Evolutionary conservation across 2,888 invertebrate species (phyloP).

Genomic region (Melitaea athalia): DNA sequence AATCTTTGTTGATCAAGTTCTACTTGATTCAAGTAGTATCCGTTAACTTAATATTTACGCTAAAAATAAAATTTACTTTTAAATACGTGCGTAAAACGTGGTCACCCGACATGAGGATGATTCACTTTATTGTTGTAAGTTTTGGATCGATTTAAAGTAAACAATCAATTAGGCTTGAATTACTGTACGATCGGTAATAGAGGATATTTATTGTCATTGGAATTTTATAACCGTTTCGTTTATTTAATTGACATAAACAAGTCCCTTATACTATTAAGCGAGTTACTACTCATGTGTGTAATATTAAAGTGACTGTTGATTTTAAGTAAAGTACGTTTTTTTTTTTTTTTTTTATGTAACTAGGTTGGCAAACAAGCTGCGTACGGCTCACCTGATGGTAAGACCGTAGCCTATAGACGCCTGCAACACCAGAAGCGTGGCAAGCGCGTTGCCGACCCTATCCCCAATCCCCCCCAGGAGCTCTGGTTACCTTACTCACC

Average conservation of each 20-base stretch:
- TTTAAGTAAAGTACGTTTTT: no score
- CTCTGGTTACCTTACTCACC: no score
- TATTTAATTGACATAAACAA: slow-evolving; percentile 67
- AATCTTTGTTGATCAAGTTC: not conserved
- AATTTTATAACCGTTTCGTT: slow-evolving; percentile 77
- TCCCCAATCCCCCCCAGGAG: no score
- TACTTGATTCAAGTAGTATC: no score
- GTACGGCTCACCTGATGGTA: no score
- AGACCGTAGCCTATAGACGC: no score
- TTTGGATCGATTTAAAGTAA: slow-evolving; percentile 74
- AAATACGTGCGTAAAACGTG: slow-evolving; percentile 23
- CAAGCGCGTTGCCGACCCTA: no score
- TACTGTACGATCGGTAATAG: slow-evolving; percentile 71
- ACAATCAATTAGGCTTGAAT: slow-evolving; percentile 77
- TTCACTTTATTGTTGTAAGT: slow-evolving; percentile 72
- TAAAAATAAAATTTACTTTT: not conserved
- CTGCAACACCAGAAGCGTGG: no score
- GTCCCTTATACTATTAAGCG: slow-evolving; percentile 18
- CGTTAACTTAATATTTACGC: not conserved
- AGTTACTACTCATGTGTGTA: slow-evolving; percentile 20
- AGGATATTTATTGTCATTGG: slow-evolving; percentile 74
- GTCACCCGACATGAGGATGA: slow-evolving; percentile 60
- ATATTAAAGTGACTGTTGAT: slow-evolving; percentile 9
- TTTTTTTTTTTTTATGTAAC: no score
- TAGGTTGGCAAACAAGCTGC: no score